Percentiles rank a stretch among this genome's conserved stretches.
These are phyloP conservation scores for Thermophis baileyi DNA, from an alignment of 2,113 vertebrate species.

Conservation along the genomic window DNA sequence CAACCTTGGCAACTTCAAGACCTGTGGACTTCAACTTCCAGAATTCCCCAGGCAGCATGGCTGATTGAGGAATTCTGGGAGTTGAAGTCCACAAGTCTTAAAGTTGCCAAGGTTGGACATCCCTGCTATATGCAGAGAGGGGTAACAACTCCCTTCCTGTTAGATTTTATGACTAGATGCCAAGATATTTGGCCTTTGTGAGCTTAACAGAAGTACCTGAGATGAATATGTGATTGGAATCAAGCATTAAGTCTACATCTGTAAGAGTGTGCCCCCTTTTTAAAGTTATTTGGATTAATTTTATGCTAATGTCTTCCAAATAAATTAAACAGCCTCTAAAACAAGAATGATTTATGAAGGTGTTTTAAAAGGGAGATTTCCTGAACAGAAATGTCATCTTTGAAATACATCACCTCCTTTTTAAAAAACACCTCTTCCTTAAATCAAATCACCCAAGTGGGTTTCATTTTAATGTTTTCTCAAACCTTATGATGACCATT, in stretches of 20 bases:
- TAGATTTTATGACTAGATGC: slow-evolving; percentile 18
- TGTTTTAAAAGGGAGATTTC: slow-evolving; percentile 27
- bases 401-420: slow-evolving; percentile 13
- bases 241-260: slow-evolving; percentile 21
- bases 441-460: background rate
- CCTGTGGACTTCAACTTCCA: background rate
- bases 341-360: slow-evolving; percentile 46
- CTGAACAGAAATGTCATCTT: slow-evolving; percentile 20
- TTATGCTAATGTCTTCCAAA: slow-evolving; percentile 45
- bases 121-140: background rate
- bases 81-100: background rate
- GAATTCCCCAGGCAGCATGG: background rate
- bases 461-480: background rate
- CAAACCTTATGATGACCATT: background rate
- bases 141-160: slow-evolving; percentile 4
- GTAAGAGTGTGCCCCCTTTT: background rate
- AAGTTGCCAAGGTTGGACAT: background rate
- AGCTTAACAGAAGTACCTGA: slow-evolving; percentile 9
- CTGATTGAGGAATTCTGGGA: background rate
- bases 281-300: slow-evolving; percentile 46
- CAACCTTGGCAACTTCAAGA: background rate
- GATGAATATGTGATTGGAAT: slow-evolving; percentile 22
- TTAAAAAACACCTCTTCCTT: slow-evolving; percentile 2
- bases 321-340: slow-evolving; percentile 36
- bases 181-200: slow-evolving; percentile 17